These are phyloP conservation scores for Hanleya hanleyi DNA, from an alignment of 2,888 invertebrate species.

Conservation along the genomic window DNA sequence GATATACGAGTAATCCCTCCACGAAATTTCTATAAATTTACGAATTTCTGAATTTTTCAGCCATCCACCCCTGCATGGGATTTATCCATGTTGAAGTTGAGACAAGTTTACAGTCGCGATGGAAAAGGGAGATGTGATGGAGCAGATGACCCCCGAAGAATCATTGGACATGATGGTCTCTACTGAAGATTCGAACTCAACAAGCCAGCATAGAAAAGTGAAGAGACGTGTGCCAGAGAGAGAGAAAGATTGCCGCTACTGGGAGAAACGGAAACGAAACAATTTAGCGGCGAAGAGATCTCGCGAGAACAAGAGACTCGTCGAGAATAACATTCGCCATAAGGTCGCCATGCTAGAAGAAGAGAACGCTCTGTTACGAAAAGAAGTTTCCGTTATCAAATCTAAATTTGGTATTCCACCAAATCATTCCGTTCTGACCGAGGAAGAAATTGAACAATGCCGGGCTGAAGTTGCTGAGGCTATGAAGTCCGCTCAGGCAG, in stretches of 20 bases:
- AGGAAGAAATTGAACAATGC: constrained; percentile 28
- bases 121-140: too few species aligned
- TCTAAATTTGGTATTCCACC: constrained; percentile 45
- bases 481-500: not conserved
- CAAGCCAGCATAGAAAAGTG: too few species aligned
- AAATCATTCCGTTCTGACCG: constrained; percentile 41
- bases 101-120: too few species aligned
- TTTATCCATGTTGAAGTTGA: too few species aligned
- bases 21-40: too few species aligned
- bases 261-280: constrained; percentile 59
- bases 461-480: not conserved
- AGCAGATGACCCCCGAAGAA: too few species aligned
- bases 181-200: too few species aligned
- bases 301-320: constrained; percentile 51
- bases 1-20: too few species aligned
- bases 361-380: constrained; percentile 49
- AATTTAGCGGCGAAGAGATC: constrained; percentile 61
- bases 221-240: constrained; percentile 50
- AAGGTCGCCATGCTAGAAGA: constrained; percentile 49
- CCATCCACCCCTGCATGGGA: too few species aligned
- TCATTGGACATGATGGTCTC: too few species aligned
- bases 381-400: constrained; percentile 52
- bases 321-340: constrained; percentile 44
- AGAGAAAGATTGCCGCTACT: constrained; percentile 55
- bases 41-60: too few species aligned